Evolutionary conservation across 2,888 invertebrate genomes (phyloP).

Genomic region (Microctonus hyperodae): DNA sequence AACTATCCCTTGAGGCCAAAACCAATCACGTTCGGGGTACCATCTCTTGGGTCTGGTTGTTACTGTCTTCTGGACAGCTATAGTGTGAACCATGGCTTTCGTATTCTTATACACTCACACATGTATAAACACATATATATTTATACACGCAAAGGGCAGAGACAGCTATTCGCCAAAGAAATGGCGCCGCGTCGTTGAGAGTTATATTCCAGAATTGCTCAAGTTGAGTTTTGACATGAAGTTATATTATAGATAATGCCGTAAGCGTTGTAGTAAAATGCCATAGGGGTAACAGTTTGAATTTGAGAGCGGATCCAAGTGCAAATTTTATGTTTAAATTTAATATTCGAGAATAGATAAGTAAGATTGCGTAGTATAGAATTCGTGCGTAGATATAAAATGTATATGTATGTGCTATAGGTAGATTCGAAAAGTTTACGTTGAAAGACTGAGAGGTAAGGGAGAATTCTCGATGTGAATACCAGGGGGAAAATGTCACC

Average conservation of each 20-base stretch:
- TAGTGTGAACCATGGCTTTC: conserved; percentile 8
- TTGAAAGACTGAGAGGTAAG: conserved; percentile 7
- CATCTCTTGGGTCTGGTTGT: conserved; percentile 40
- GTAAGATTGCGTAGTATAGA: not conserved
- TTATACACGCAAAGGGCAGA: no score
- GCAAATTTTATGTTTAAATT: conserved; percentile 45
- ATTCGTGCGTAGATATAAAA: conserved; percentile 10
- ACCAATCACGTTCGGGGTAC: conserved; percentile 41
- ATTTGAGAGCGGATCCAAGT: conserved; percentile 7
- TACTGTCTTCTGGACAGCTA: conserved; percentile 33
- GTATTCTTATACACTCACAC: not conserved
- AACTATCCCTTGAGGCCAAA: conserved; percentile 41
- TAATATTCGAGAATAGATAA: conserved; percentile 48
- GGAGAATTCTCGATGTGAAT: conserved; percentile 18
- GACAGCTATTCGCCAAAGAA: conserved; percentile 39
- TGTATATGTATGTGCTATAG: conserved; percentile 2
- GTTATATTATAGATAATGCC: not conserved
- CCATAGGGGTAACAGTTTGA: conserved; percentile 11
- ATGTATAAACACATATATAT: not conserved
- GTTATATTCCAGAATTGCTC: conserved; percentile 44
- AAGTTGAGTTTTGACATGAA: conserved; percentile 38
- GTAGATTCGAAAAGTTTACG: conserved; percentile 21
- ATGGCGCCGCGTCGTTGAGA: conserved; percentile 35
- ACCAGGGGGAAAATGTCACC: conserved; percentile 21
- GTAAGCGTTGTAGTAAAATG: not conserved